Percentiles rank a stretch among this genome's conserved stretches.
These are phyloP conservation scores for Stenchaetothrips biformis DNA, from an alignment of 2,888 invertebrate genomes.

Conservation along the genomic window DNA sequence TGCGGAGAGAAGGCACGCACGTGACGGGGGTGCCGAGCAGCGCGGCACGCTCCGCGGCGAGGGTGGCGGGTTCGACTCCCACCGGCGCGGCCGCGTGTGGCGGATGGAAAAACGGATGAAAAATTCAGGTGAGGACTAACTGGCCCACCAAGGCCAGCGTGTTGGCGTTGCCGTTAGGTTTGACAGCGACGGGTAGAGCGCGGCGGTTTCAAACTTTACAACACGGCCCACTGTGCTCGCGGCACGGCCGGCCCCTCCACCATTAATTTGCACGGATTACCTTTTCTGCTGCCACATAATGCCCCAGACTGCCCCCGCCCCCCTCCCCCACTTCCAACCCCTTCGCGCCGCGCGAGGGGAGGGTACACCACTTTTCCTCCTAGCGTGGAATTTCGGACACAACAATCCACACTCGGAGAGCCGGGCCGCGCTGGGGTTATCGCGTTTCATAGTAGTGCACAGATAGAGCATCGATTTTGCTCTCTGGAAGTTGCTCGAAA, in stretches of 20 bases:
- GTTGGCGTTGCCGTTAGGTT: too few species aligned
- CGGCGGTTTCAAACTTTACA: not conserved
- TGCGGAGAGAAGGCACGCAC: not conserved
- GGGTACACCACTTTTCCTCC: too few species aligned
- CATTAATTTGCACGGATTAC: not conserved
- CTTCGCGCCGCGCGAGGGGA: not conserved
- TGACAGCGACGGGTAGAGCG: not conserved
- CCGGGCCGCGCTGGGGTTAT: too few species aligned
- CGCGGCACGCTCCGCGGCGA: not conserved
- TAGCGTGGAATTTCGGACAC: too few species aligned
- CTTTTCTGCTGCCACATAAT: constrained; percentile 6
- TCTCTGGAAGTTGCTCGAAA: too few species aligned
- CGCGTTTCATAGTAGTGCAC: too few species aligned
- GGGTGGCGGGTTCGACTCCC: too few species aligned
- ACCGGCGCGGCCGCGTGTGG: not conserved
- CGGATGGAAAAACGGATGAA: not conserved
- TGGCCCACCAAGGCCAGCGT: not conserved
- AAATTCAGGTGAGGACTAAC: not conserved
- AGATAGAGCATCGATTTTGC: too few species aligned
- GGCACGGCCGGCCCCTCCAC: not conserved
- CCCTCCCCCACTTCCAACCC: not conserved
- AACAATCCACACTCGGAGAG: too few species aligned
- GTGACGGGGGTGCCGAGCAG: not conserved
- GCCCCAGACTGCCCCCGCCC: not conserved
- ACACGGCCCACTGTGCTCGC: not conserved